Conservation (phyloP, 2,888 invertebrate genomes). For the Chymomyza procnemis region DNA sequence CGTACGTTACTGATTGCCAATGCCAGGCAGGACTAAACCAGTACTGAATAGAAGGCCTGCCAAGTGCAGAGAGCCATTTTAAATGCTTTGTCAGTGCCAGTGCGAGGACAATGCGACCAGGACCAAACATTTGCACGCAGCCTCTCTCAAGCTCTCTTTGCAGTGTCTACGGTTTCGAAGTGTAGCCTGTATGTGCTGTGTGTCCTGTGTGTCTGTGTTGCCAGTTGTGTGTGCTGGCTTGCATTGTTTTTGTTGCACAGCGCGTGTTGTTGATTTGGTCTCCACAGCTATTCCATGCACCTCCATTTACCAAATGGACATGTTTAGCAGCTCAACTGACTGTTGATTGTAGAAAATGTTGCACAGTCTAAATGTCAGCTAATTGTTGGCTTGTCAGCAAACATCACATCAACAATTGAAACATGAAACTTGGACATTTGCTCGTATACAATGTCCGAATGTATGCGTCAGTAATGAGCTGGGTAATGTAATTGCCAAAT, state of each 20-base stretch:
- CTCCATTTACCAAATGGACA: not conserved
- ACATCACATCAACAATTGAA: not conserved
- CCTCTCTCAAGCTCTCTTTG: not conserved
- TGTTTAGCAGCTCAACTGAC: not conserved
- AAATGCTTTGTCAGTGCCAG: conserved; percentile 38
- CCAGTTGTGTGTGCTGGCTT: not conserved
- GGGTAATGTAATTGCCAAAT: no score
- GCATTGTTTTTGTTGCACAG: conserved; percentile 25
- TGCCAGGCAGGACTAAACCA: not conserved
- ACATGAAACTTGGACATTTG: not conserved
- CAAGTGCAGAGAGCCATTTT: conserved; percentile 34
- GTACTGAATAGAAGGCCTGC: conserved; percentile 1
- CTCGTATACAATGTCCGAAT: not conserved
- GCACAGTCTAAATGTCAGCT: conserved; percentile 48
- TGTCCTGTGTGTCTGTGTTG: not conserved
- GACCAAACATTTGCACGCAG: not conserved
- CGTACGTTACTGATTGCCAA: not conserved
- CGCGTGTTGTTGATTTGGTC: conserved; percentile 12
- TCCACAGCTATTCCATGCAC: not conserved
- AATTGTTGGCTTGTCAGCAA: conserved; percentile 36
- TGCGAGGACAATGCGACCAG: conserved; percentile 1
- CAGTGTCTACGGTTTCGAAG: no score
- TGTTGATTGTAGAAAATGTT: conserved; percentile 31
- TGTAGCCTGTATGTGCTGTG: not conserved
- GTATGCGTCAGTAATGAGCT: no score